These are phyloP conservation scores for Tricholauxania praeusta DNA, from an alignment of 2,888 invertebrate genomes.

Conservation along the genomic window DNA sequence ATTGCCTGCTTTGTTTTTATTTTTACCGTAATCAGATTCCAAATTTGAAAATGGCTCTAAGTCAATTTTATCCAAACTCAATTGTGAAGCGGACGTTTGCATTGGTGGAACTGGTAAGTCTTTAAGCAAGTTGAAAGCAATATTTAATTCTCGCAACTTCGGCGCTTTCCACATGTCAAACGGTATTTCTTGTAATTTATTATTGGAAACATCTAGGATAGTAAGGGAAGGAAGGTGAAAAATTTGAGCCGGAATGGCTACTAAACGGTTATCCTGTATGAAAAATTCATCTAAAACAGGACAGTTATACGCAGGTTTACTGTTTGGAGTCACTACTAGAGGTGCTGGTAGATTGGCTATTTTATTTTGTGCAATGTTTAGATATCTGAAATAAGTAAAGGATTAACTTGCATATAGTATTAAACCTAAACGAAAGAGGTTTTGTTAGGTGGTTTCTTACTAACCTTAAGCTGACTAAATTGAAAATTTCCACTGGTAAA, in stretches of 20 bases:
- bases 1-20: constrained; percentile 55
- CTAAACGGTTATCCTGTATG: constrained; percentile 91
- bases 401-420: constrained; percentile 30
- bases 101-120: constrained; percentile 75
- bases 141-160: constrained; percentile 87
- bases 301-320: constrained; percentile 71
- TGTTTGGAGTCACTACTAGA: constrained; percentile 50
- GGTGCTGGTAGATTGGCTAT: constrained; percentile 79
- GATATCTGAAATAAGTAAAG: constrained; percentile 69
- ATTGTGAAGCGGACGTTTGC: constrained; percentile 63
- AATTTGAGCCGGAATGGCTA: constrained; percentile 82
- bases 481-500: constrained; percentile 86
- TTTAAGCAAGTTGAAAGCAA: constrained; percentile 87
- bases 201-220: constrained; percentile 93
- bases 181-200: constrained; percentile 87
- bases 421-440: neutral
- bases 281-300: constrained; percentile 91
- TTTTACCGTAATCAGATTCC: constrained; percentile 48
- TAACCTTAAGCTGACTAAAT: constrained; percentile 81
- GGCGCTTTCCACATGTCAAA: constrained; percentile 88
- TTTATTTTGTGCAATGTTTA: constrained; percentile 92
- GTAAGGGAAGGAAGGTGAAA: constrained; percentile 84
- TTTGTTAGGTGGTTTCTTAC: constrained; percentile 37
- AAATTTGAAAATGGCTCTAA: constrained; percentile 59
- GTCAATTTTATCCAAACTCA: constrained; percentile 62